Base-by-base conservation (phyloP, 2,888 invertebrate species). In the Aromia moschata region DNA sequence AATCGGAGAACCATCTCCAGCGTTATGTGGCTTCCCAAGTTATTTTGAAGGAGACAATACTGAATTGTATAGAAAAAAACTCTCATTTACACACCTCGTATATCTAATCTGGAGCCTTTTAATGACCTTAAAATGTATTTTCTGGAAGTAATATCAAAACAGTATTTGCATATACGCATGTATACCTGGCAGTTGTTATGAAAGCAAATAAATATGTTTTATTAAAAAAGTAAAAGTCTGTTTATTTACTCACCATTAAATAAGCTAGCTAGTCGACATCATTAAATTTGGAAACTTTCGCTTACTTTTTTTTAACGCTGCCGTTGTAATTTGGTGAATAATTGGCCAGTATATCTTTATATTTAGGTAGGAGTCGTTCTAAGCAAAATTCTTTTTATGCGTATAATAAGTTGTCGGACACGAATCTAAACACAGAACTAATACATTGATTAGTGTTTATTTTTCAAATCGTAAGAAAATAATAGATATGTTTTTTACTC, bases 261-360 rank as follows among this genome's bases (percentile, higher is more conserved):
- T 38, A 38, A 49, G 17, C 49, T 38, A 37, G 49, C 25, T 38
- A 37, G 49, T 38, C 49, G 49, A 40, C 49, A 30, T 49, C 49
- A 49, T 38, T 49, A 49, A 49, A 49, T 49, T 49, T 20, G 49
- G 49, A 49, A 38, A 49, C 49, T 49, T 49, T 49, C 49, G 38
- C 49, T 38, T 38, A 37, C 36, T 49, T 14, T 36, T n/a, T n/a
- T 38, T 49, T 49, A 49, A 38, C 11, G 25, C 25, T 9, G 12
- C 37, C 9, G 37, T 44, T 15, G 37, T 38, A 2, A 36, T 36
- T 33, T 18, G 18, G 15, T 16, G 38, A 40, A 25, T 49, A 38
- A 17, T 25, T 2, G 40, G 5, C 33, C 33, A 7, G 33, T 44
- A 18, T 43, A 25, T 25, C 25, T 25, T 25, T 25, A 25, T 25